Percentiles rank a stretch among this genome's conserved stretches.
Evolutionary conservation across 2,888 invertebrate species (phyloP).

Genomic region (Melanophora roralis): DNA sequence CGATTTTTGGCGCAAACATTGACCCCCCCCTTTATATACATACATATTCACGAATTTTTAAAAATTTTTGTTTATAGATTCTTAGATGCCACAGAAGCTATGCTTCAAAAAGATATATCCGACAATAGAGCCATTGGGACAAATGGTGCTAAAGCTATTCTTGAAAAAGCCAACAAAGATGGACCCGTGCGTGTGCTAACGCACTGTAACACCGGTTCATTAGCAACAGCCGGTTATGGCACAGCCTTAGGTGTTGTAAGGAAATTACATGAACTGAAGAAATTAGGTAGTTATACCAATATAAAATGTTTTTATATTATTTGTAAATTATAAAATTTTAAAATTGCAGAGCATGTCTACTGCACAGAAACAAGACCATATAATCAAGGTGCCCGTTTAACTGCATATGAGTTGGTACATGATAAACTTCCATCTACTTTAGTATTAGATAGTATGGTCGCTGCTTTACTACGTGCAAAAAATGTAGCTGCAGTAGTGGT

Average conservation of each 20-base stretch:
- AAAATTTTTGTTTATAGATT: slow-evolving; percentile 84
- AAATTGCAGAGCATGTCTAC: slow-evolving; percentile 86
- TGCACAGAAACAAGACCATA: slow-evolving; percentile 99
- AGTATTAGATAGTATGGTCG: slow-evolving; percentile 97
- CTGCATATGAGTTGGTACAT: slow-evolving; percentile 95
- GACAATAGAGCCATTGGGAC: slow-evolving; percentile 93
- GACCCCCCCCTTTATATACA: no score
- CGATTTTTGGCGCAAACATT: no score
- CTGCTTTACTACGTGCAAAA: slow-evolving; percentile 90
- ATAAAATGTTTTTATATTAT: not conserved
- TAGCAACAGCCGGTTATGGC: slow-evolving; percentile 98
- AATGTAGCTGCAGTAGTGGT: slow-evolving; percentile 95
- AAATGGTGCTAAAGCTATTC: slow-evolving; percentile 88
- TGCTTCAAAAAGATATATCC: slow-evolving; percentile 90
- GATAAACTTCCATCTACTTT: slow-evolving; percentile 94
- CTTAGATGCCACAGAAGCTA: slow-evolving; percentile 85
- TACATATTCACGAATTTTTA: no score
- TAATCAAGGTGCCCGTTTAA: slow-evolving; percentile 96
- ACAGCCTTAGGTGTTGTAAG: slow-evolving; percentile 98
- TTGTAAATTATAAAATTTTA: not conserved
- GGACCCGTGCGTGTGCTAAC: slow-evolving; percentile 88
- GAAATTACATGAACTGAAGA: slow-evolving; percentile 84
- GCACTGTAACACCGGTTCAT: slow-evolving; percentile 98
- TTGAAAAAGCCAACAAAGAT: slow-evolving; percentile 76
- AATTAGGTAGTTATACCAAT: slow-evolving; percentile 80